Percentiles rank a stretch among this genome's conserved stretches.
Conservation (phyloP, 2,797 vertebrate species). For the Onychomys arenicola region DNA sequence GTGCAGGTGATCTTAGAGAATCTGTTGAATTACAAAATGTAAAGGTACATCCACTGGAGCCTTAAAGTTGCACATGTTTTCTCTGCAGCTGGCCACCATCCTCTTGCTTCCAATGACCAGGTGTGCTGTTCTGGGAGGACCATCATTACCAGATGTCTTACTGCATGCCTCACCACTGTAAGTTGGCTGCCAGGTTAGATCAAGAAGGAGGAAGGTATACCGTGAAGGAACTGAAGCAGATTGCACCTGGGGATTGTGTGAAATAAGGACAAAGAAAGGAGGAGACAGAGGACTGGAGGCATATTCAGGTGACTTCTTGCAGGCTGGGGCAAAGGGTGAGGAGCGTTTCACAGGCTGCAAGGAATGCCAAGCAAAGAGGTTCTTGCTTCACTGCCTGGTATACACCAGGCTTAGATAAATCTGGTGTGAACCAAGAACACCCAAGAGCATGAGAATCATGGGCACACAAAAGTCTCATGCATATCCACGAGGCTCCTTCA, state of each 20-base stretch:
- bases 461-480: background rate
- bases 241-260: background rate
- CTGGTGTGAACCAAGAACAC: background rate
- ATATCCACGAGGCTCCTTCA: background rate
- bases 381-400: background rate
- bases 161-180: background rate
- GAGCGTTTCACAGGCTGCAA: background rate
- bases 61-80: background rate
- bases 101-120: background rate
- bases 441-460: background rate
- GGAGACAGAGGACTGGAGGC: background rate
- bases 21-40: conserved; percentile 4
- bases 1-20: background rate
- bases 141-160: background rate
- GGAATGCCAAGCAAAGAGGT: background rate
- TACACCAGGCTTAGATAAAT: background rate
- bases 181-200: background rate
- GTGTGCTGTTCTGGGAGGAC: background rate
- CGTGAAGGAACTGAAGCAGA: background rate
- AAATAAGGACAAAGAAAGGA: conserved; percentile 16
- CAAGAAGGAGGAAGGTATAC: background rate
- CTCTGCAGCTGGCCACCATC: background rate
- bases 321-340: background rate
- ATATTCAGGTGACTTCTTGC: background rate
- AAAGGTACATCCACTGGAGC: background rate